Conservation (phyloP, 2,113 vertebrate species). For the Nycticebus coucang region DNA sequence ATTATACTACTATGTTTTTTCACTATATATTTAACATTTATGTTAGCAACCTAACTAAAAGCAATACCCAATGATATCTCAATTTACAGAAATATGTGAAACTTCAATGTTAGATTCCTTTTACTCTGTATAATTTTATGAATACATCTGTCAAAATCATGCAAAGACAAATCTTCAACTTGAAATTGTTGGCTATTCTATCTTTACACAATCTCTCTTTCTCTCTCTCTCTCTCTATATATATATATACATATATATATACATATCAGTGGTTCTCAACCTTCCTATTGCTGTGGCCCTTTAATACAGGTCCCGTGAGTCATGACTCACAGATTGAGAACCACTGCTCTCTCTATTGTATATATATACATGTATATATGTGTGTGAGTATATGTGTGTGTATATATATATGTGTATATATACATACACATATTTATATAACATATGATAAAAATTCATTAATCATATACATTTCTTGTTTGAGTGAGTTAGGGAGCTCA, state of each 20-base stretch:
- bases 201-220: background rate
- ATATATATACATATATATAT: too few species aligned
- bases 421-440: background rate
- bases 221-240: too few species aligned
- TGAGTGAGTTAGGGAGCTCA: background rate
- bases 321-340: too few species aligned
- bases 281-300: too few species aligned
- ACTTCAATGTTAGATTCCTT: background rate
- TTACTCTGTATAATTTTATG: background rate
- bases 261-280: too few species aligned
- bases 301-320: too few species aligned
- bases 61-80: background rate
- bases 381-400: background rate
- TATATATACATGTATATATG: too few species aligned
- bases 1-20: background rate
- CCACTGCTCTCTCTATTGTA: too few species aligned
- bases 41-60: background rate
- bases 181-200: background rate
- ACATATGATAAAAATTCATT: background rate
- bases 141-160: constrained; percentile 3
- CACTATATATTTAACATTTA: constrained; percentile 11
- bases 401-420: background rate
- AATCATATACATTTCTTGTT: background rate
- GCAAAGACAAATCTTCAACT: background rate
- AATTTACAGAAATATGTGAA: constrained; percentile 13